Evolutionary conservation across 2,797 vertebrate species (phyloP).

Genomic region (Serranus cabrilla): DNA sequence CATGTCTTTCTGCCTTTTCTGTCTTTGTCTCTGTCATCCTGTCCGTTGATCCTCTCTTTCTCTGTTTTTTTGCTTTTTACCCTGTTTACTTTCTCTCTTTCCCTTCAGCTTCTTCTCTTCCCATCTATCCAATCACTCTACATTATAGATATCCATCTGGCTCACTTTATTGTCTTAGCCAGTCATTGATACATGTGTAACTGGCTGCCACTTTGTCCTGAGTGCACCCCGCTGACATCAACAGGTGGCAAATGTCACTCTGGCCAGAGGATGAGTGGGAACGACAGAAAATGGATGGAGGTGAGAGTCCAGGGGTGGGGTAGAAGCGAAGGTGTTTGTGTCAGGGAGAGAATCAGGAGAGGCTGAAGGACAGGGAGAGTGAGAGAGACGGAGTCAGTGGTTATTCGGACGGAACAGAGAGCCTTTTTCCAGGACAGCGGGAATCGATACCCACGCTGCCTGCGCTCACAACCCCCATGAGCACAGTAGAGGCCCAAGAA

Average conservation of each 20-base stretch:
- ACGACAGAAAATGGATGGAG: constrained; percentile 3
- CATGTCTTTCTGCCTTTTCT: constrained; percentile 37
- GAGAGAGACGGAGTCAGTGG: constrained; percentile 39
- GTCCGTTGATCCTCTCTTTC: constrained; percentile 26
- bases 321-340: constrained; percentile 31
- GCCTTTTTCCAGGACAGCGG: constrained; percentile 51
- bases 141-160: constrained; percentile 19
- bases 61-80: neutral
- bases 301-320: neutral
- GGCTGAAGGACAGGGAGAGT: constrained; percentile 27
- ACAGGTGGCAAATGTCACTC: constrained; percentile 54
- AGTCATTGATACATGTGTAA: constrained; percentile 21
- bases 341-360: constrained; percentile 26
- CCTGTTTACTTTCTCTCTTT: neutral
- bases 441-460: constrained; percentile 58
- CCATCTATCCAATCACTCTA: constrained; percentile 5
- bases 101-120: neutral
- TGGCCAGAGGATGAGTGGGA: neutral
- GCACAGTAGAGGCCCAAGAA: constrained; percentile 46
- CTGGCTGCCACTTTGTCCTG: constrained; percentile 33
- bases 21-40: constrained; percentile 59
- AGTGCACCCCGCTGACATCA: constrained; percentile 20
- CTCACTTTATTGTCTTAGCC: constrained; percentile 20
- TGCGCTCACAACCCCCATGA: constrained; percentile 50
- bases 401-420: constrained; percentile 53